Conservation (phyloP, 2,888 invertebrate species). For the Aphodius granarius region DNA sequence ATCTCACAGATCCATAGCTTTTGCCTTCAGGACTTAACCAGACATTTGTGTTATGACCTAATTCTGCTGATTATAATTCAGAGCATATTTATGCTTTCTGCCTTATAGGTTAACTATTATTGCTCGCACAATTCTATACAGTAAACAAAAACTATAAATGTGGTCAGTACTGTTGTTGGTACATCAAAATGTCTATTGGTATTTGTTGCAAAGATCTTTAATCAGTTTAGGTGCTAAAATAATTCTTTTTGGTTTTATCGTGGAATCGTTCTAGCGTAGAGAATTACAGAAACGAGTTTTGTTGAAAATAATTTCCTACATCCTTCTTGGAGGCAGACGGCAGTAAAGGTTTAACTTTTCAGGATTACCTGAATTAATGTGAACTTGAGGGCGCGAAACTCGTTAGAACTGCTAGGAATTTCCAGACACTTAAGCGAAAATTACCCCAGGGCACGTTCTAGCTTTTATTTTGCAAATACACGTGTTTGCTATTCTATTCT, state of each 20-base stretch:
- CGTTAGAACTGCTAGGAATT: background rate
- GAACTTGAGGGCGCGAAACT: background rate
- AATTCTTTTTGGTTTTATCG: background rate
- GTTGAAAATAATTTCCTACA: background rate
- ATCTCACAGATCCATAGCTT: too few relatives aligned
- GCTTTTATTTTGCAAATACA: background rate
- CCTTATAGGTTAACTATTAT: too few relatives aligned
- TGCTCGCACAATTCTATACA: too few relatives aligned
- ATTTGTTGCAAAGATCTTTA: too few relatives aligned
- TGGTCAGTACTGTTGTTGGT: too few relatives aligned
- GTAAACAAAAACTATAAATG: too few relatives aligned
- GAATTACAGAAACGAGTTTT: background rate
- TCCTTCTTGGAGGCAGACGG: background rate
- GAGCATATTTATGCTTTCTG: too few relatives aligned
- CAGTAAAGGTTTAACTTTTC: background rate
- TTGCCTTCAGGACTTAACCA: too few relatives aligned
- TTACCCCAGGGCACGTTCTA: background rate
- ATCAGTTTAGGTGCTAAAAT: too few relatives aligned
- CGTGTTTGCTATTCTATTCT: background rate
- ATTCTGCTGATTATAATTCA: too few relatives aligned
- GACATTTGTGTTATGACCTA: too few relatives aligned
- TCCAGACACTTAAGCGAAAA: background rate
- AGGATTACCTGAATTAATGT: background rate
- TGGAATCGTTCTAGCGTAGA: background rate
- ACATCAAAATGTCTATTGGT: too few relatives aligned